phyloP scores from a whole-genome alignment of 2,113 vertebrate species.

The Pygoscelis antarcticus region DNA sequence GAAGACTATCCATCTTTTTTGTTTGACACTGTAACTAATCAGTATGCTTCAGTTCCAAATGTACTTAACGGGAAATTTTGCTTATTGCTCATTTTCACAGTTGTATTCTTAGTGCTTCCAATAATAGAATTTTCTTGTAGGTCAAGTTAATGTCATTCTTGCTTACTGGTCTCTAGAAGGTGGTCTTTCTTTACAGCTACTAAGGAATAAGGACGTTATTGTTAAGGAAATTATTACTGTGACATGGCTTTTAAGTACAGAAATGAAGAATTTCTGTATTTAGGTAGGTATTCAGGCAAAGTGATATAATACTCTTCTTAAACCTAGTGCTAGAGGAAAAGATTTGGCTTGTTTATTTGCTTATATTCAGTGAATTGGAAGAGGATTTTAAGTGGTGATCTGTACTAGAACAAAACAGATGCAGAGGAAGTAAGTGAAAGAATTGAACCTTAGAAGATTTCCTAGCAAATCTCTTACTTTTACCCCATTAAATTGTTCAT shows the following conservation, averaged over 20 bases:
- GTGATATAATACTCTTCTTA: neutral
- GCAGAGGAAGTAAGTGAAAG: neutral
- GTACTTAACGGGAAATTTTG: neutral
- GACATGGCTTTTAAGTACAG: neutral
- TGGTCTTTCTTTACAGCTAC: neutral
- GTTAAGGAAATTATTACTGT: neutral
- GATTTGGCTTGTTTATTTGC: neutral
- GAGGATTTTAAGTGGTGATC: neutral
- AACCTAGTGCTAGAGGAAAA: neutral
- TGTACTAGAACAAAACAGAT: neutral
- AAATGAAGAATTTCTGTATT: neutral
- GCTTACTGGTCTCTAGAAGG: neutral
- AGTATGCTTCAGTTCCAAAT: neutral
- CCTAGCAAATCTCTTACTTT: neutral
- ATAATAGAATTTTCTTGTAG: neutral
- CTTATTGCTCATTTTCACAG: neutral
- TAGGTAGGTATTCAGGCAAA: neutral
- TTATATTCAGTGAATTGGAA: neutral
- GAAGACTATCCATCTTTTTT: neutral
- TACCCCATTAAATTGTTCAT: neutral
- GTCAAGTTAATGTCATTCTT: neutral
- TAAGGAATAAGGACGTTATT: neutral
- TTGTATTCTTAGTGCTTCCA: neutral
- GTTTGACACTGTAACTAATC: neutral
- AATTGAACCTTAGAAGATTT: neutral